Percentiles rank a stretch among this genome's conserved stretches.
Conservation (phyloP, 1,140 invertebrate genomes). For the Hylaeus volcanicus region DNA sequence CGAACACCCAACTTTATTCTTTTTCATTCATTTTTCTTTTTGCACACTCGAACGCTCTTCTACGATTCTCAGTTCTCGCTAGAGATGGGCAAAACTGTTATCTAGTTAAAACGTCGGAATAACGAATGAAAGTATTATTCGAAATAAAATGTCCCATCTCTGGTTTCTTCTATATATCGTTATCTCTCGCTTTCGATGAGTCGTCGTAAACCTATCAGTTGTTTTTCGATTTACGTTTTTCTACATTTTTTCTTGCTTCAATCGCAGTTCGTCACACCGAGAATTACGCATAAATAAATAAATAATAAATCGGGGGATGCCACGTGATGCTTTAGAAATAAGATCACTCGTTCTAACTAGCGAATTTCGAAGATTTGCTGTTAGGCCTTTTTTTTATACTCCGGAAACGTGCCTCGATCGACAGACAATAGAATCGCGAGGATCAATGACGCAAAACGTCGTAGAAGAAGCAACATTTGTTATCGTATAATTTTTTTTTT, state of each 20-base stretch:
- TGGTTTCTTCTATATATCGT: background rate
- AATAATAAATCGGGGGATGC: conserved; percentile 54
- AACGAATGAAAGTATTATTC: no score
- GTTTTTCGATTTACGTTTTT: background rate
- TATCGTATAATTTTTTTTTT: background rate
- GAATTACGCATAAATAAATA: conserved; percentile 64
- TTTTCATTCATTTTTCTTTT: conserved; percentile 9
- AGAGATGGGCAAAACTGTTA: no score
- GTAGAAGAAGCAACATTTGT: conserved; percentile 5
- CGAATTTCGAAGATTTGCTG: conserved; percentile 42
- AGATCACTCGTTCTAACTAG: conserved; percentile 38
- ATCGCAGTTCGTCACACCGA: conserved; percentile 34
- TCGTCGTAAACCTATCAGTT: conserved; percentile 26
- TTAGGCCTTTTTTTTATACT: conserved; percentile 43
- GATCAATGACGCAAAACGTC: conserved; percentile 21
- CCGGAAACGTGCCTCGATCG: conserved; percentile 21
- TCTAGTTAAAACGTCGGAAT: no score
- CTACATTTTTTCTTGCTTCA: background rate
- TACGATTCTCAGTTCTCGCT: background rate
- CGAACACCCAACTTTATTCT: no score
- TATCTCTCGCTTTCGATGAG: background rate
- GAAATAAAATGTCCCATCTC: no score
- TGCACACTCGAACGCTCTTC: conserved; percentile 14
- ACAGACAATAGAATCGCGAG: background rate
- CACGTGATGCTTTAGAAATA: conserved; percentile 39